A percentile compares a stretch with the other conserved stretches of the same genome.
Conservation (phyloP, 2,888 invertebrate species). For the Lithosia quadra region DNA sequence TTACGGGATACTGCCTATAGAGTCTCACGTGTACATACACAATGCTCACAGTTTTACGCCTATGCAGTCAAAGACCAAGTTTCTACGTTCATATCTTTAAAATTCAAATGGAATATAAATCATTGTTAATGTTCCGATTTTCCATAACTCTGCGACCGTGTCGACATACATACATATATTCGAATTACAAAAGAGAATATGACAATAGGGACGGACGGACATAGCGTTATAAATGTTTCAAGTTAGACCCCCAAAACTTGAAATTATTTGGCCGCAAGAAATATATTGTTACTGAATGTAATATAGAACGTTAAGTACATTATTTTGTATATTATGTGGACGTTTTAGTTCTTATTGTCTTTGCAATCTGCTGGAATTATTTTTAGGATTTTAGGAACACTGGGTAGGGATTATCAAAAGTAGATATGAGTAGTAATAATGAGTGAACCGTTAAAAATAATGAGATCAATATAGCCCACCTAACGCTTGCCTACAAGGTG, state of each 20-base stretch:
- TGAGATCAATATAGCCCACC: too few species aligned
- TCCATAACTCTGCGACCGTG: slow-evolving; percentile 1
- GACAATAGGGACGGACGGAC: slow-evolving; percentile 18
- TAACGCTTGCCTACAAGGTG: too few species aligned
- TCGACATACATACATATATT: slow-evolving; percentile 11
- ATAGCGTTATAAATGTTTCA: slow-evolving; percentile 11
- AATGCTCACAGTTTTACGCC: too few species aligned
- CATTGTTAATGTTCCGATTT: not conserved
- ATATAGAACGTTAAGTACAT: not conserved
- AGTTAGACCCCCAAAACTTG: slow-evolving; percentile 3
- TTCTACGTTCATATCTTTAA: not conserved
- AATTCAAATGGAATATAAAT: not conserved
- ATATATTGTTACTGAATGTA: slow-evolving; percentile 7
- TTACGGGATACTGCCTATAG: too few species aligned
- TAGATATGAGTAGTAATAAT: too few species aligned
- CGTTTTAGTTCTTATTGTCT: not conserved
- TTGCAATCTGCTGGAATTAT: not conserved
- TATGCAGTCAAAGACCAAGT: too few species aligned
- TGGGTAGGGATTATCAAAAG: too few species aligned
- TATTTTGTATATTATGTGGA: not conserved
- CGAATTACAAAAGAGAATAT: slow-evolving; percentile 16
- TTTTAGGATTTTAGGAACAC: not conserved
- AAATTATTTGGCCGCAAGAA: slow-evolving; percentile 11
- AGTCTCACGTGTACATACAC: too few species aligned
- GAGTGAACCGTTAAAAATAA: too few species aligned